Base-by-base conservation (phyloP, 2,113 vertebrate genomes). In the Nicator chloris region DNA sequence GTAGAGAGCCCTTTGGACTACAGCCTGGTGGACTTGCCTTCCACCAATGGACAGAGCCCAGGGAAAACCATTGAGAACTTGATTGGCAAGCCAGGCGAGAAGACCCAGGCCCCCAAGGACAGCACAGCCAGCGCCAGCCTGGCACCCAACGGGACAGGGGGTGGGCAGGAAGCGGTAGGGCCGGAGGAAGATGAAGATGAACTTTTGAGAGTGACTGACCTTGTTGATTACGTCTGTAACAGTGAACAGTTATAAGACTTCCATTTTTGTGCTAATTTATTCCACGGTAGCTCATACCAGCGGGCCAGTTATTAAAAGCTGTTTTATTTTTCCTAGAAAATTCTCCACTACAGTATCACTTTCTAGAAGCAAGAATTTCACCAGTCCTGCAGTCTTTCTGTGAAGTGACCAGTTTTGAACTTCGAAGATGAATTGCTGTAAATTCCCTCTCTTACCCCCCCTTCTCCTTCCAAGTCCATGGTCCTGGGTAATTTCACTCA, bases 171-270 rank as follows among this genome's bases (percentile, higher is more conserved):
- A 88, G 97, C 97, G 6, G 97, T 94, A 72, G 98, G 98, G 73
- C 98, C 97, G 4, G 99, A 99, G 45, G 98, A 99, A 68, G 99
- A 99, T 1, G 99, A 99, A 95, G 99, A 99, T 11, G 99, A 99
- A 97, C 99, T 99, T 93, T 98, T 99, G 92, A 98, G 99, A 96
- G 99, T 99, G 98, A 99, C 99, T 96, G 99, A 99, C 98, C 99
- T 99, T 92, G 98, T 99, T 95, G 98, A 99, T 98, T 99, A 99
- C 89, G 99, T 99, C 98, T 99, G 98, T 98, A 99, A 99, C 98
- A 99, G 99, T 97, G 98, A 98, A 97, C 99, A 98, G 98, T 98
- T 99, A 98, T 99, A 99, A 99, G 93, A 98, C 96, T 93, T 98
- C 97, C 98, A 97, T 97, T 97, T 96, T 97, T 98, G 98, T 98